A percentile compares a stretch with the other conserved stretches of the same genome.
Conservation (phyloP, 1,140 invertebrate species). For the Aphaenogaster ashmeadi region DNA sequence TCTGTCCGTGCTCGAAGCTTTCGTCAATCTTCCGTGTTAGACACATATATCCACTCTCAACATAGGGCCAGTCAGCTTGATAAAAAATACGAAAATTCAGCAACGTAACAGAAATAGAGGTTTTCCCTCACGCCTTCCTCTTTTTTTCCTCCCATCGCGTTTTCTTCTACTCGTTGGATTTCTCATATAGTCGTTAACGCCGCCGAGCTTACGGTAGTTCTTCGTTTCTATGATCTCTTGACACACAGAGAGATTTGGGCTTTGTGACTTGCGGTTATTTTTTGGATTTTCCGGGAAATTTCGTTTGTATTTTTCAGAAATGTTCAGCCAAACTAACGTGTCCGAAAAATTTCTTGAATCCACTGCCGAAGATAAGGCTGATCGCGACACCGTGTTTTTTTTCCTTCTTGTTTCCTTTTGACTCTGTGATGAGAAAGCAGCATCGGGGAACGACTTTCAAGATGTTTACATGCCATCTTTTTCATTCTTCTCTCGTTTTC, state of each 20-base stretch:
- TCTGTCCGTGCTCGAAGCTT: conserved; percentile 77
- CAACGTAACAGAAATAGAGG: conserved; percentile 70
- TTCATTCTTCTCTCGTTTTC: conserved; percentile 37
- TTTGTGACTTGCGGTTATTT: conserved; percentile 41
- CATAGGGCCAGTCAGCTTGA: conserved; percentile 68
- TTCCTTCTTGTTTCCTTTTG: background rate
- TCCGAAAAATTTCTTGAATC: conserved; percentile 58
- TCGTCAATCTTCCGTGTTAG: conserved; percentile 69
- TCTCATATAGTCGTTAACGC: conserved; percentile 51
- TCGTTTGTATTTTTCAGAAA: conserved; percentile 43
- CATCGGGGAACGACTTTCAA: conserved; percentile 54
- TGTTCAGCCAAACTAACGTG: conserved; percentile 60
- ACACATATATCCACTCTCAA: conserved; percentile 65
- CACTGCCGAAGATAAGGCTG: conserved; percentile 51
- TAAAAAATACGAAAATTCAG: conserved; percentile 67
- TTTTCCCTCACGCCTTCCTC: conserved; percentile 43
- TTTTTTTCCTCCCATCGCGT: conserved; percentile 24
- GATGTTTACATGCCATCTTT: conserved; percentile 41
- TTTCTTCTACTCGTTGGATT: conserved; percentile 36
- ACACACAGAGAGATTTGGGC: conserved; percentile 36
- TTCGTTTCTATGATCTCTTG: conserved; percentile 46
- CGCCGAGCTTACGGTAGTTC: conserved; percentile 42
- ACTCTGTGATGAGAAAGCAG: conserved; percentile 49
- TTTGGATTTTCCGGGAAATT: conserved; percentile 43
- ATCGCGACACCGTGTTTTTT: conserved; percentile 33